These are phyloP conservation scores for Hemicrepidius hirtus DNA, from an alignment of 2,888 invertebrate genomes.

Conservation along the genomic window DNA sequence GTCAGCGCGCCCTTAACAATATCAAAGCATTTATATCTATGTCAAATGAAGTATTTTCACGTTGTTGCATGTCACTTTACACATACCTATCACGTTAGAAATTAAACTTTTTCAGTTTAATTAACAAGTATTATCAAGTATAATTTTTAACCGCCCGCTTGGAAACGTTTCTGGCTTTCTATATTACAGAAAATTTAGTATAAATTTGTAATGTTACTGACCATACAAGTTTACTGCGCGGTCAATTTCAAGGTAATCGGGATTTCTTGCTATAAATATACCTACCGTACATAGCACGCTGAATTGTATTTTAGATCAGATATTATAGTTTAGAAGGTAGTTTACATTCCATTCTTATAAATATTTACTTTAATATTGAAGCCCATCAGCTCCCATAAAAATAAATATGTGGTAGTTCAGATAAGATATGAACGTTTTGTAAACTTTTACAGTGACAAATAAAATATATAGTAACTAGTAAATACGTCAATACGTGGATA, in stretches of 20 bases:
- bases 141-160: not conserved
- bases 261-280: constrained; percentile 12
- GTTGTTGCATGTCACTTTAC: too few relatives aligned
- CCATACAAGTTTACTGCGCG: not conserved
- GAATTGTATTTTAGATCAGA: constrained; percentile 23
- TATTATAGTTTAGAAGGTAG: constrained; percentile 13
- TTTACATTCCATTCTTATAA: constrained; percentile 30
- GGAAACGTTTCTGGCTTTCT: not conserved
- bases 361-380: constrained; percentile 8
- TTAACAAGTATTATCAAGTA: too few relatives aligned
- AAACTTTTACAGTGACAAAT: too few relatives aligned
- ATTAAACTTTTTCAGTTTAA: too few relatives aligned
- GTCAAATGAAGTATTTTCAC: too few relatives aligned
- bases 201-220: not conserved
- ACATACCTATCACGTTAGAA: too few relatives aligned
- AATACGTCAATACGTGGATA: too few relatives aligned
- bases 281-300: constrained; percentile 19
- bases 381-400: not conserved
- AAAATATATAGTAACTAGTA: too few relatives aligned
- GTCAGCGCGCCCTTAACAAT: too few relatives aligned
- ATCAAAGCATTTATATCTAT: too few relatives aligned
- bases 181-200: not conserved
- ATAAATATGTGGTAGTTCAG: not conserved
- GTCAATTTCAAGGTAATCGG: constrained; percentile 28
- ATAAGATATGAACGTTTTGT: not conserved